Conservation (phyloP, 2,888 invertebrate species). For the Muschampia plurimacula region DNA sequence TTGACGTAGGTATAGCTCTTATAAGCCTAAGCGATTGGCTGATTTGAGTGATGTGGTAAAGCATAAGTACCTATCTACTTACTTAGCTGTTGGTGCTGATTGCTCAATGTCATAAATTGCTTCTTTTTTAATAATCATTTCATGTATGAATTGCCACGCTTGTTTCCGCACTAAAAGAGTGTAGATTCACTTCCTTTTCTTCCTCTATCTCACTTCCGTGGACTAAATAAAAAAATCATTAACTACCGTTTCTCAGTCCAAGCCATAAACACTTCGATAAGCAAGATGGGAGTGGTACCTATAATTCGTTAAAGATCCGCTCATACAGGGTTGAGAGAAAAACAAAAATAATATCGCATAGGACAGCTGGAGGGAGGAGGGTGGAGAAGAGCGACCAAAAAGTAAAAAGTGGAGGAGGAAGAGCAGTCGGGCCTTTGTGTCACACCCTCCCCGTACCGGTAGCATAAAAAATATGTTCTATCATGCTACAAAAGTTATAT, state of each 20-base stretch:
- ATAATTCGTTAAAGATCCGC: constrained; percentile 28
- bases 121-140: background rate
- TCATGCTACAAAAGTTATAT: no score
- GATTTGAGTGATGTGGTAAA: no score
- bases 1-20: no score
- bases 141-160: background rate
- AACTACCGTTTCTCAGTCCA: no score
- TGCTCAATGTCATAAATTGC: no score
- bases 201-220: no score
- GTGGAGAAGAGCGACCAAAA: constrained; percentile 60
- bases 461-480: constrained; percentile 42
- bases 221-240: no score
- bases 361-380: constrained; percentile 56
- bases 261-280: constrained; percentile 18
- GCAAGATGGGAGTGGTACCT: constrained; percentile 11
- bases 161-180: no score
- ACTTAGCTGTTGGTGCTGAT: no score
- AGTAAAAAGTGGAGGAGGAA: constrained; percentile 74
- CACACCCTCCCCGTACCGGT: constrained; percentile 62
- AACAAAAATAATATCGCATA: constrained; percentile 48
- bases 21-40: no score
- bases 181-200: no score
- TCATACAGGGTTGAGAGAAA: constrained; percentile 41
- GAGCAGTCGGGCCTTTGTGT: constrained; percentile 76
- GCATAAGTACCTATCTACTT: no score